Conservation (phyloP, 2,113 vertebrate species). For the Poecile atricapillus region DNA sequence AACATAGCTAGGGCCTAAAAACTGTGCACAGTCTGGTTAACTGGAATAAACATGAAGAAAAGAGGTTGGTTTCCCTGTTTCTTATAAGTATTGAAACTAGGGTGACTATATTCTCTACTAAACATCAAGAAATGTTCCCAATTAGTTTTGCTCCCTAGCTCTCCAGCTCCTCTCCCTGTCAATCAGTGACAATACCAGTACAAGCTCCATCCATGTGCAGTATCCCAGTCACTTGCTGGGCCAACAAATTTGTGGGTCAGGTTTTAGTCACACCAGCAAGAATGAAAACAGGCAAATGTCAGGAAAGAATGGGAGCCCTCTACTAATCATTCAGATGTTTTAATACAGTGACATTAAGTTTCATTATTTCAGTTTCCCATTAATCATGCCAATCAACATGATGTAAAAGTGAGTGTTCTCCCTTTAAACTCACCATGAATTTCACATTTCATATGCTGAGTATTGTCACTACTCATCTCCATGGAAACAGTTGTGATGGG, state of each 20-base stretch:
- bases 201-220: rapidly evolving
- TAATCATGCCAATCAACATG: constrained; percentile 22
- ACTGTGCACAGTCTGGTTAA: not conserved
- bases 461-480: constrained; percentile 36
- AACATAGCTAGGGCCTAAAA: not conserved
- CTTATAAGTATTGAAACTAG: not conserved
- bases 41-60: not conserved
- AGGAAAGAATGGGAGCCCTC: not conserved
- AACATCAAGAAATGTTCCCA: not conserved
- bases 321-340: not conserved
- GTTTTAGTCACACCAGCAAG: not conserved
- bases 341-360: not conserved
- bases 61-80: not conserved
- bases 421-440: not conserved
- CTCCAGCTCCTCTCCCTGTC: not conserved
- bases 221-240: not conserved
- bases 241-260: not conserved
- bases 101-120: not conserved
- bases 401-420: not conserved
- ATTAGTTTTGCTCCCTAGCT: not conserved
- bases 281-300: not conserved
- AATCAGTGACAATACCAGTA: not conserved
- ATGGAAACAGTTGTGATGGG: constrained; percentile 44
- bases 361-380: not conserved
- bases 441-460: not conserved